A percentile compares a stretch with the other conserved stretches of the same genome.
phyloP scores from a whole-genome alignment of 2,113 vertebrate genomes.

The Nymphicus hollandicus region DNA sequence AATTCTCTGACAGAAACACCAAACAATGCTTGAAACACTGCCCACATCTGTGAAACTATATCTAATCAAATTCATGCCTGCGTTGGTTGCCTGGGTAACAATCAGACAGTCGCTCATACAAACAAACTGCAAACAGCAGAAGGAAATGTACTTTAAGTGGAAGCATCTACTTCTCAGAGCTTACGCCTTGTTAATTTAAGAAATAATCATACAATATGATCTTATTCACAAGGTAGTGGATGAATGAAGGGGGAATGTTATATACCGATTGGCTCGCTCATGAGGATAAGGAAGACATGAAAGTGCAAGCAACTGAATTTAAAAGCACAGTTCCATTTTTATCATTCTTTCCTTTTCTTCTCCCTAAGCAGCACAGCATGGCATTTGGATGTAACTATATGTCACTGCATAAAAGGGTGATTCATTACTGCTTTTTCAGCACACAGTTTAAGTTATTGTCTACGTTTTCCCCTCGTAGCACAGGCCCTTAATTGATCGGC shows the following conservation, averaged over 20 bases:
- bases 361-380: not conserved
- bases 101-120: slow-evolving; percentile 61
- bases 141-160: slow-evolving; percentile 48
- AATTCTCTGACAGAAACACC: not conserved
- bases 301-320: not conserved
- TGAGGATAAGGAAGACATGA: not conserved
- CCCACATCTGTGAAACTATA: slow-evolving; percentile 38
- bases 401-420: not conserved
- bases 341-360: not conserved
- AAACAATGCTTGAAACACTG: slow-evolving; percentile 11
- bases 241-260: not conserved
- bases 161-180: not conserved
- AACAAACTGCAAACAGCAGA: slow-evolving; percentile 66
- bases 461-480: not conserved
- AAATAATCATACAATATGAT: not conserved
- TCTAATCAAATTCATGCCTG: slow-evolving; percentile 45
- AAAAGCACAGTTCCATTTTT: slow-evolving; percentile 4
- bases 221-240: not conserved
- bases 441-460: not conserved
- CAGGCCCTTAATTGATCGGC: slow-evolving; percentile 5
- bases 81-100: slow-evolving; percentile 69
- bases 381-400: not conserved
- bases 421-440: not conserved
- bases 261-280: not conserved
- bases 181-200: not conserved